These are phyloP conservation scores for Aradophagus sp. DNA, from an alignment of 1,140 invertebrate species.

Conservation along the genomic window DNA sequence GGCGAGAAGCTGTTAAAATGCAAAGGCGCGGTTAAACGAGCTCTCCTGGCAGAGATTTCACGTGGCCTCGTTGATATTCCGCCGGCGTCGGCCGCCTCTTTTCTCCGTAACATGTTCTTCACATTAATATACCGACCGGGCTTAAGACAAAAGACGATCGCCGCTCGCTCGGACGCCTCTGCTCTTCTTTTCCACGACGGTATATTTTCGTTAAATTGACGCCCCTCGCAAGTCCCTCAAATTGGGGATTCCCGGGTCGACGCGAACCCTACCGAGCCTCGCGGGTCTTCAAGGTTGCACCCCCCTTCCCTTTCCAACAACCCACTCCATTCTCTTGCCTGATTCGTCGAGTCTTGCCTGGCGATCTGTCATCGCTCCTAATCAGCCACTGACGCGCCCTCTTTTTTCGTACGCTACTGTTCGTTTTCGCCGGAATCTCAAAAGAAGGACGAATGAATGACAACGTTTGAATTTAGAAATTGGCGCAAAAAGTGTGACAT, in stretches of 20 bases:
- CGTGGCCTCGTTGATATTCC: conserved; percentile 72
- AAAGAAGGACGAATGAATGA: too few species aligned
- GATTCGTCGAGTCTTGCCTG: too few species aligned
- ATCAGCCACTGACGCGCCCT: too few species aligned
- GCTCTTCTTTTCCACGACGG: conserved; percentile 58
- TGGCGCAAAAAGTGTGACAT: too few species aligned
- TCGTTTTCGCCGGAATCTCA: too few species aligned
- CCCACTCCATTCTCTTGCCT: too few species aligned
- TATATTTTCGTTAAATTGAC: conserved; percentile 75
- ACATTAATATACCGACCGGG: conserved; percentile 74
- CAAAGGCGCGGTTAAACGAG: conserved; percentile 71
- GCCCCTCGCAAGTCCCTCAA: conserved; percentile 68
- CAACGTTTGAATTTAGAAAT: too few species aligned
- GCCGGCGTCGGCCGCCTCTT: conserved; percentile 59
- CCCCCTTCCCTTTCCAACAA: too few species aligned
- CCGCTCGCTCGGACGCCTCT: conserved; percentile 47
- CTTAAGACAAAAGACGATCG: conserved; percentile 74
- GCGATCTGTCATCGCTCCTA: too few species aligned
- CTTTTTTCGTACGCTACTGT: too few species aligned
- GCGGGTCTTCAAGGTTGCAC: too few species aligned
- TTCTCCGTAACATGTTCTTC: conserved; percentile 73
- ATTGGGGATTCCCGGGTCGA: conserved; percentile 66
- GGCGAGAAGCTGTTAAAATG: conserved; percentile 71
- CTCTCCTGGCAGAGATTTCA: conserved; percentile 68
- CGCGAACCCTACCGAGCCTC: too few species aligned